Conservation (phyloP, 1,140 invertebrate species). For the Frieseomelitta varia region DNA sequence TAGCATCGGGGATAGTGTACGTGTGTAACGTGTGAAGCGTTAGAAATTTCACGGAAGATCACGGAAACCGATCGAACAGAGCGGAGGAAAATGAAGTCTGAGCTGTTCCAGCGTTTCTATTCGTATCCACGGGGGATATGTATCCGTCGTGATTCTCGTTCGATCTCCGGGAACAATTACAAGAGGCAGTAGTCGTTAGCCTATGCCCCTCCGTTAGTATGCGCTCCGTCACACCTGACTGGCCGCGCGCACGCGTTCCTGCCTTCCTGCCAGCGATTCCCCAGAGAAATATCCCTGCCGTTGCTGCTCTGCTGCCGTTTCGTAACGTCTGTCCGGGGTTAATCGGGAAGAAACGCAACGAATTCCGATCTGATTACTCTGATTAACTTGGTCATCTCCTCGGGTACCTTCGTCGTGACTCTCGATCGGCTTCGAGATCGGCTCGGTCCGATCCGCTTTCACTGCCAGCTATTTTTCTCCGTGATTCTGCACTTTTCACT, state of each 20-base stretch:
- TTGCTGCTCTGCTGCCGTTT: slow-evolving; percentile 53
- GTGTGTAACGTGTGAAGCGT: slow-evolving; percentile 18
- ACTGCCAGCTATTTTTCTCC: background rate
- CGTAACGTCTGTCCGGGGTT: slow-evolving; percentile 56
- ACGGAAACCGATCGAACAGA: slow-evolving; percentile 12
- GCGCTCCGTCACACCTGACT: slow-evolving; percentile 80
- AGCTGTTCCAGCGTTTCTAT: slow-evolving; percentile 8
- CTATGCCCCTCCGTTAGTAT: slow-evolving; percentile 77
- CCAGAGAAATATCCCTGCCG: slow-evolving; percentile 49
- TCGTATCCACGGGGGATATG: slow-evolving; percentile 43
- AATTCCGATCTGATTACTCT: slow-evolving; percentile 54
- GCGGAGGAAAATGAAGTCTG: background rate
- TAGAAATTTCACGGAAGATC: slow-evolving; percentile 36
- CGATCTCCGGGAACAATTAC: slow-evolving; percentile 77
- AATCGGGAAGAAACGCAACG: slow-evolving; percentile 52
- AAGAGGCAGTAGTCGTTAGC: slow-evolving; percentile 80
- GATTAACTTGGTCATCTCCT: slow-evolving; percentile 24
- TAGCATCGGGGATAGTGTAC: slow-evolving; percentile 1
- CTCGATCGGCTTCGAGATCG: slow-evolving; percentile 19
- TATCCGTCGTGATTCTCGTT: slow-evolving; percentile 72
- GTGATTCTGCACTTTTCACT: background rate
- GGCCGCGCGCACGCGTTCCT: slow-evolving; percentile 64
- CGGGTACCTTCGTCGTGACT: slow-evolving; percentile 24
- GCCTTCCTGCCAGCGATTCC: slow-evolving; percentile 59
- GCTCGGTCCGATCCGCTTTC: slow-evolving; percentile 52